A percentile compares a stretch with the other conserved stretches of the same genome.
phyloP scores from a whole-genome alignment of 2,113 vertebrate genomes.

The Gorsachius goisagi region DNA sequence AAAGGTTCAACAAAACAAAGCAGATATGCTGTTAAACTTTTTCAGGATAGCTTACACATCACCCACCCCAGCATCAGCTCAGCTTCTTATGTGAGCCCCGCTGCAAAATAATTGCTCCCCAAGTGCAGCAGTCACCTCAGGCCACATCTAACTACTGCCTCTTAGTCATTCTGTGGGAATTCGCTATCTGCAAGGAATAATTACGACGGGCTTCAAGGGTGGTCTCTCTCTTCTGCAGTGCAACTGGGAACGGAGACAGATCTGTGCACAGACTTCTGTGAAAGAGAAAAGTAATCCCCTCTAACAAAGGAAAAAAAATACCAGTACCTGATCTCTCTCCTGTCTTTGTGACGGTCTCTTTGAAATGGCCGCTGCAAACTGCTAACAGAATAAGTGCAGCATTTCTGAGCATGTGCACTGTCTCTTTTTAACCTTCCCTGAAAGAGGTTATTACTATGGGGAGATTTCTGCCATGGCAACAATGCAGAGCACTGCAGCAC shows the following conservation, averaged over 20 bases:
- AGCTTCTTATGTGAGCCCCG: not conserved
- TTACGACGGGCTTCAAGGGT: not conserved
- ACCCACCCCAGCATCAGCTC: not conserved
- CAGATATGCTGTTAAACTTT: not conserved
- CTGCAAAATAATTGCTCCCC: not conserved
- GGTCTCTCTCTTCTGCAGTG: not conserved
- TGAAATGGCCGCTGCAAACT: conserved; percentile 73
- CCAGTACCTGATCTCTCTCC: conserved; percentile 63
- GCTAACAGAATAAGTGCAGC: conserved; percentile 53
- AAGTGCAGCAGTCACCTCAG: not conserved
- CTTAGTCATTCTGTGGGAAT: not conserved
- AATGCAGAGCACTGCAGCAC: conserved; percentile 55
- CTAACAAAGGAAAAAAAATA: conserved; percentile 46
- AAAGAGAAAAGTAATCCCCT: conserved; percentile 27
- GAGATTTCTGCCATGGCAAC: conserved; percentile 75
- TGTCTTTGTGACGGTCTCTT: conserved; percentile 63
- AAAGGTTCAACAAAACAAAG: not conserved
- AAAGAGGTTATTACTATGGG: conserved; percentile 72
- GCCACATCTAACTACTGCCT: not conserved
- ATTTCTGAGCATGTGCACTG: conserved; percentile 72
- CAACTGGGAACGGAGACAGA: not conserved
- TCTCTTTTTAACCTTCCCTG: conserved; percentile 60
- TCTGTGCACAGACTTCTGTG: not conserved
- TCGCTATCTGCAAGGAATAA: not conserved
- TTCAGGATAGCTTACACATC: not conserved